Evolutionary conservation across 2,797 vertebrate species (phyloP).

Genomic region (Cynodonichthys magdalenae): DNA sequence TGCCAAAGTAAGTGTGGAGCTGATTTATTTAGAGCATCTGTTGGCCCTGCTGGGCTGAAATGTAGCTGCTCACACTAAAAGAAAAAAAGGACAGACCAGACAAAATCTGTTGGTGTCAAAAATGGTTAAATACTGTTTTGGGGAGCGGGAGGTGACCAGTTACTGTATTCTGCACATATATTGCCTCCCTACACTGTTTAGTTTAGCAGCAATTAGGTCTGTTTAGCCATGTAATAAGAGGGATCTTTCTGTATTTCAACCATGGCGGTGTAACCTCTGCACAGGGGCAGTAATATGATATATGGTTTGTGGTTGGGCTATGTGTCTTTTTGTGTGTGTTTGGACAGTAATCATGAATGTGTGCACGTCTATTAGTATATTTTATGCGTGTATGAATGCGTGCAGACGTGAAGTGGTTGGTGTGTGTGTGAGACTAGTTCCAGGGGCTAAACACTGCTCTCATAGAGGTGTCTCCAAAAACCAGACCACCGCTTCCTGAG

Average conservation of each 20-base stretch:
- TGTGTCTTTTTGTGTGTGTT: constrained; percentile 20
- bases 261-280: constrained; percentile 10
- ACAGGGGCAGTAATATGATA: constrained; percentile 46
- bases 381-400: constrained; percentile 35
- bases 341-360: constrained; percentile 16
- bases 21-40: constrained; percentile 57
- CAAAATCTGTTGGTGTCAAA: constrained; percentile 31
- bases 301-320: constrained; percentile 43
- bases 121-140: constrained; percentile 38
- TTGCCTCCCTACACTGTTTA: constrained; percentile 25
- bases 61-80: constrained; percentile 18
- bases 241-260: constrained; percentile 23
- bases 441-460: constrained; percentile 61
- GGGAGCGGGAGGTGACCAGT: constrained; percentile 1
- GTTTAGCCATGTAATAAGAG: constrained; percentile 32
- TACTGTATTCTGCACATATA: too few species aligned
- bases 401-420: constrained; percentile 31
- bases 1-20: constrained; percentile 30
- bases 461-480: constrained; percentile 62
- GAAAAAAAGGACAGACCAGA: constrained; percentile 8
- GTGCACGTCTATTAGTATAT: constrained; percentile 44
- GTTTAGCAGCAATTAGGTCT: constrained; percentile 47
- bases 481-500: constrained; percentile 84
- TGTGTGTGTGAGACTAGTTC: constrained; percentile 35
- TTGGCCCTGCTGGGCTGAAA: constrained; percentile 33